Evolutionary conservation across 1,140 invertebrate species (phyloP).

Genomic region (Eueides isabella): DNA sequence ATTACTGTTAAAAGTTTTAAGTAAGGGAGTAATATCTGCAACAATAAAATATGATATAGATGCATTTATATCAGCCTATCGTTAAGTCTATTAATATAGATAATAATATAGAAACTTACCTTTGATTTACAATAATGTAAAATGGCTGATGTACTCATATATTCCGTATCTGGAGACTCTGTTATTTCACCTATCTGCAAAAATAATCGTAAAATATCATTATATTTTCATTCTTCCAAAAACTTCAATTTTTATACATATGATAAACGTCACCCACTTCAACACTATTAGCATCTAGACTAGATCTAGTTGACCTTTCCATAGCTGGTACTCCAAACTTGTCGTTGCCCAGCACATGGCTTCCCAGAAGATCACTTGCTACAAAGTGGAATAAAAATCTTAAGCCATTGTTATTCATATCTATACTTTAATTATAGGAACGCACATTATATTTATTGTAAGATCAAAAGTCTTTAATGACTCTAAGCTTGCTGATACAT

Average conservation of each 20-base stretch:
- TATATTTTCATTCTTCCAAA: not conserved
- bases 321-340: conserved; percentile 63
- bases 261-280: conserved; percentile 65
- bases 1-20: conserved; percentile 87
- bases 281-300: conserved; percentile 73
- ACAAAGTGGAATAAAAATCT: conserved; percentile 66
- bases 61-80: no score
- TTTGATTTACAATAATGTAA: conserved; percentile 90
- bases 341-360: conserved; percentile 72
- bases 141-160: conserved; percentile 88
- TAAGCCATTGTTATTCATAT: conserved; percentile 74
- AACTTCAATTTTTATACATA: not conserved
- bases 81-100: no score
- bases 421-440: conserved; percentile 65
- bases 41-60: conserved; percentile 29
- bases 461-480: conserved; percentile 60
- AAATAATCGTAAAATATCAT: not conserved
- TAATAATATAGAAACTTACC: conserved; percentile 52
- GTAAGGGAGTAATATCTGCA: conserved; percentile 88
- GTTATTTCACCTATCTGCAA: conserved; percentile 85
- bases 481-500: conserved; percentile 32
- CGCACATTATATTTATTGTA: conserved; percentile 56
- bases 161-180: conserved; percentile 85
- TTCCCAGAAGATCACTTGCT: conserved; percentile 78
- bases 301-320: conserved; percentile 73